Evolutionary conservation across 2,888 invertebrate species (phyloP).

Genomic region (Deilephila porcellus): DNA sequence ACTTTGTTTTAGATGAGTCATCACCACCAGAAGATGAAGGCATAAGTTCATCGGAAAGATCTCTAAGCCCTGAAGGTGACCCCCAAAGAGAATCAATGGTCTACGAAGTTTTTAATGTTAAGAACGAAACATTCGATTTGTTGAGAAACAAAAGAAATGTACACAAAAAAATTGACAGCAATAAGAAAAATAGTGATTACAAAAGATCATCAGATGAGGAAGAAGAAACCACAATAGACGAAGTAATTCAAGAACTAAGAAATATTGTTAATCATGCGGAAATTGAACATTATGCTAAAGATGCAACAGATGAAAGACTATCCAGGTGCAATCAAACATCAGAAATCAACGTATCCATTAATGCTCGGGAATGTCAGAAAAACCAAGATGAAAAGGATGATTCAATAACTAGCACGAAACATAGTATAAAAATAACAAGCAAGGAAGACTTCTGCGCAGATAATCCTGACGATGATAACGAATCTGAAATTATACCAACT

Average conservation of each 20-base stretch:
- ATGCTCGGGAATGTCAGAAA: constrained; percentile 64
- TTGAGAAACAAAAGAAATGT: constrained; percentile 74
- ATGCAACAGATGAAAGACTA: constrained; percentile 64
- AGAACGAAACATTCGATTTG: constrained; percentile 83
- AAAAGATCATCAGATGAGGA: constrained; percentile 86
- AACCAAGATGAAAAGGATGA: constrained; percentile 79
- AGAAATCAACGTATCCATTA: constrained; percentile 71
- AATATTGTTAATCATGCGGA: constrained; percentile 94
- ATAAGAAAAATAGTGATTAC: constrained; percentile 56
- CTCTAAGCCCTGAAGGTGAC: constrained; percentile 89
- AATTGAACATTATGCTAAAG: constrained; percentile 86
- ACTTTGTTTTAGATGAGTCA: constrained; percentile 81
- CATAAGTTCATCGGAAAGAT: constrained; percentile 93
- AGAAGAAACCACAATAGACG: constrained; percentile 93
- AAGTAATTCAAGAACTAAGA: constrained; percentile 93
- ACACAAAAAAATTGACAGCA: constrained; percentile 71
- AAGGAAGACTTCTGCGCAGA: constrained; percentile 80
- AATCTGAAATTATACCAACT: constrained; percentile 90
- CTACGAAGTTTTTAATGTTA: constrained; percentile 85
- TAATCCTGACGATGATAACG: constrained; percentile 78
- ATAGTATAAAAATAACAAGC: constrained; percentile 78
- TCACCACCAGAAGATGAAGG: constrained; percentile 95
- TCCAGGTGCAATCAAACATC: constrained; percentile 74
- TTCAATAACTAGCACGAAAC: constrained; percentile 82
- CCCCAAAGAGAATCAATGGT: constrained; percentile 85